Evolutionary conservation across 2,113 vertebrate genomes (phyloP).

Genomic region (Chascanopsetta lugubris): DNA sequence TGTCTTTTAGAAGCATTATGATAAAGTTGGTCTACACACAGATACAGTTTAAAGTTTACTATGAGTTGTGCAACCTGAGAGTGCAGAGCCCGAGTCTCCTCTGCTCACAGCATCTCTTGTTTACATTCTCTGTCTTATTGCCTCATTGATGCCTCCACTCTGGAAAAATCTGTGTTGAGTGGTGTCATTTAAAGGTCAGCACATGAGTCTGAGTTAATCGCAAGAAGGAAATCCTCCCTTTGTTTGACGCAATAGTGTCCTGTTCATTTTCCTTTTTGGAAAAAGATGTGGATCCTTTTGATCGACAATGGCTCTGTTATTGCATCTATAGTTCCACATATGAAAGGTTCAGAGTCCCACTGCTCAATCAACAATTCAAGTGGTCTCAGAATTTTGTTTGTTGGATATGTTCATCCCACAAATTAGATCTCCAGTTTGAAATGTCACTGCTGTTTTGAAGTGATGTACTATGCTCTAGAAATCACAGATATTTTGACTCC

Average conservation of each 20-base stretch:
- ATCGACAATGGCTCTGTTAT: background rate
- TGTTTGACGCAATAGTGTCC: background rate
- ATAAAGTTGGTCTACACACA: constrained; percentile 3
- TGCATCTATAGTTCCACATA: background rate
- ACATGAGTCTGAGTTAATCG: background rate
- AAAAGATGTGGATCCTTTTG: background rate
- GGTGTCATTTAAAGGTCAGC: constrained; percentile 21
- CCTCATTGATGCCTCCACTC: background rate
- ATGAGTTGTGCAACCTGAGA: background rate
- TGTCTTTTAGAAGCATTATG: constrained; percentile 10
- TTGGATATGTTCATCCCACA: too few relatives aligned
- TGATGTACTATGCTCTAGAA: too few relatives aligned
- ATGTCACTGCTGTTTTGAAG: too few relatives aligned
- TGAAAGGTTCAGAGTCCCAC: background rate
- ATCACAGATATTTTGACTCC: background rate
- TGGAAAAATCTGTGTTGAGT: constrained; percentile 18
- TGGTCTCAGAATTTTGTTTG: too few relatives aligned
- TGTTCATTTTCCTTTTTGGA: background rate
- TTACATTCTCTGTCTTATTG: background rate
- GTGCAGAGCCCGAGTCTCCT: background rate
- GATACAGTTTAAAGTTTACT: constrained; percentile 3
- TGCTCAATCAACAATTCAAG: background rate
- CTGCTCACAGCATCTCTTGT: background rate
- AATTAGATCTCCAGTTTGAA: too few relatives aligned
- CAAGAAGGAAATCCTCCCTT: background rate